Percentiles rank a stretch among this genome's conserved stretches.
Evolutionary conservation across 2,113 vertebrate genomes (phyloP).

Genomic region (Chloropsis cyanopogon): DNA sequence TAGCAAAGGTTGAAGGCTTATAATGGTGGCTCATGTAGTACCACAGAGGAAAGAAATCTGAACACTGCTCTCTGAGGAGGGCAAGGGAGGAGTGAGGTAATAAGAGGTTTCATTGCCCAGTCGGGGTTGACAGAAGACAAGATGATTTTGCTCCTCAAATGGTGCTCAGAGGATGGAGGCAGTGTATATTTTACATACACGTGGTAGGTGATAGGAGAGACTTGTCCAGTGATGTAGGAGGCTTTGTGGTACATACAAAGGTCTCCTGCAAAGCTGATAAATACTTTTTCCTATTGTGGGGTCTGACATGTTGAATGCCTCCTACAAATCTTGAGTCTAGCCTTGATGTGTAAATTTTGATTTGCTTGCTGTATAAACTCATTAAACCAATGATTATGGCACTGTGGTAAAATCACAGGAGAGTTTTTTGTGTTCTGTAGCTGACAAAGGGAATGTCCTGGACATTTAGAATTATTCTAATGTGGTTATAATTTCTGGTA

Average conservation of each 20-base stretch:
- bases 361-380: neutral
- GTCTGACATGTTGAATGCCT: neutral
- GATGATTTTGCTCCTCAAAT: neutral
- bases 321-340: neutral
- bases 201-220: neutral
- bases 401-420: neutral
- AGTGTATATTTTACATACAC: neutral
- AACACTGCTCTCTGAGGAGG: neutral
- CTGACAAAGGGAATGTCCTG: neutral
- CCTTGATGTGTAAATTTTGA: neutral
- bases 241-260: neutral
- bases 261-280: neutral
- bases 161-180: neutral
- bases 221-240: neutral
- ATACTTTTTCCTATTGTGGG: neutral
- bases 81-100: neutral
- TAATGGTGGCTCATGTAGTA: slow-evolving; percentile 23
- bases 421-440: neutral
- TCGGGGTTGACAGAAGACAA: neutral
- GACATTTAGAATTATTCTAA: neutral
- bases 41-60: neutral
- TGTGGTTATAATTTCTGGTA: neutral
- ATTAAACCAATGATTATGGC: neutral
- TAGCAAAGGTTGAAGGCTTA: neutral
- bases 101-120: neutral